phyloP scores from a whole-genome alignment of 2,113 vertebrate species.

The Lamprologus tigripictilis region DNA sequence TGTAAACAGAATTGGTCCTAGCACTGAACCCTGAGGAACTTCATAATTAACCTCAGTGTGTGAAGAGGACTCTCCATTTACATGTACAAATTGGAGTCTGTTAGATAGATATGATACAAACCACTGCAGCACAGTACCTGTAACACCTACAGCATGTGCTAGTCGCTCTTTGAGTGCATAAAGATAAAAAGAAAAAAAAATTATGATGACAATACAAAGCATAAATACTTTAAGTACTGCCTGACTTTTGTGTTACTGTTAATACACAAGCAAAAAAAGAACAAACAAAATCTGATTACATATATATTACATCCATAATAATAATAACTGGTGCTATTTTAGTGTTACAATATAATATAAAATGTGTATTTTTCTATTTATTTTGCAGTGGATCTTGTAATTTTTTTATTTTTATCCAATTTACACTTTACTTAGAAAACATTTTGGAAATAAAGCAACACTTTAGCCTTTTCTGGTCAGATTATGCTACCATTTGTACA shows the following conservation, averaged over 20 bases:
- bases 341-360: background rate
- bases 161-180: background rate
- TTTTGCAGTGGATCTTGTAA: background rate
- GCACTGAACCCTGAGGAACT: accelerated
- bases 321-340: background rate
- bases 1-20: background rate
- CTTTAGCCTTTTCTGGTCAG: background rate
- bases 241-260: background rate
- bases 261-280: background rate
- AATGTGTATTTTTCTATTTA: background rate
- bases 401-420: background rate
- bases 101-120: background rate
- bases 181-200: background rate
- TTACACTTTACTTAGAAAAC: background rate
- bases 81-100: accelerated
- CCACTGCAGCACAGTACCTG: accelerated
- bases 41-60: accelerated
- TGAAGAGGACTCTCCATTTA: background rate
- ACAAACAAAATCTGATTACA: background rate
- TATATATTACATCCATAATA: background rate
- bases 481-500: background rate
- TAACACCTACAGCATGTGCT: background rate
- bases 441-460: background rate
- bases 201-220: background rate
- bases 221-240: background rate